Evolutionary conservation across 2,113 vertebrate species (phyloP).

Genomic region (Gnathonemus echidnorhynchus): DNA sequence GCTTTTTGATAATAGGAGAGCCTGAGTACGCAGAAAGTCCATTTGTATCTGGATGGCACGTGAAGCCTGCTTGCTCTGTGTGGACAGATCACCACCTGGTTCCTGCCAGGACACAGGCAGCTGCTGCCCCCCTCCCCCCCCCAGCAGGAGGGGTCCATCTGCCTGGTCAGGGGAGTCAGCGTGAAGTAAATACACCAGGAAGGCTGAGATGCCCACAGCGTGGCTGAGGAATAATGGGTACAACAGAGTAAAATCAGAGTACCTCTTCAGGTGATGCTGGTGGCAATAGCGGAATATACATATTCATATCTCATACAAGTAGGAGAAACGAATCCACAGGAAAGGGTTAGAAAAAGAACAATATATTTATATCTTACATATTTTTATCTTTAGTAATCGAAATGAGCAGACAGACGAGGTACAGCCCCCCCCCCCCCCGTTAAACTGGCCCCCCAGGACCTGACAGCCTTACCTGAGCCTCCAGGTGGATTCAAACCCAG

Average conservation of each 20-base stretch:
- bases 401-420: background rate
- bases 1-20: background rate
- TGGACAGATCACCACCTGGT: background rate
- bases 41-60: background rate
- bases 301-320: background rate
- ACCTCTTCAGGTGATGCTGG: background rate
- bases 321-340: background rate
- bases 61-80: slow-evolving; percentile 25
- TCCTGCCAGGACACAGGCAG: slow-evolving; percentile 27
- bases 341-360: background rate
- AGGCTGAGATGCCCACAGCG: background rate
- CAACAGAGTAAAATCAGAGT: background rate
- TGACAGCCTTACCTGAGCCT: background rate
- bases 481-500: background rate
- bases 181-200: background rate
- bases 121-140: slow-evolving; percentile 19
- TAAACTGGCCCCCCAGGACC: background rate
- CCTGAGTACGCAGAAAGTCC: background rate
- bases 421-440: too few species aligned
- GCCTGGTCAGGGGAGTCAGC: background rate
- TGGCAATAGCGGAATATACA: background rate
- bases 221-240: background rate
- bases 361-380: background rate
- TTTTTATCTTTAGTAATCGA: background rate
- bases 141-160: background rate